These are phyloP conservation scores for Vanessa tameamea DNA, from an alignment of 1,140 invertebrate species.

Conservation along the genomic window DNA sequence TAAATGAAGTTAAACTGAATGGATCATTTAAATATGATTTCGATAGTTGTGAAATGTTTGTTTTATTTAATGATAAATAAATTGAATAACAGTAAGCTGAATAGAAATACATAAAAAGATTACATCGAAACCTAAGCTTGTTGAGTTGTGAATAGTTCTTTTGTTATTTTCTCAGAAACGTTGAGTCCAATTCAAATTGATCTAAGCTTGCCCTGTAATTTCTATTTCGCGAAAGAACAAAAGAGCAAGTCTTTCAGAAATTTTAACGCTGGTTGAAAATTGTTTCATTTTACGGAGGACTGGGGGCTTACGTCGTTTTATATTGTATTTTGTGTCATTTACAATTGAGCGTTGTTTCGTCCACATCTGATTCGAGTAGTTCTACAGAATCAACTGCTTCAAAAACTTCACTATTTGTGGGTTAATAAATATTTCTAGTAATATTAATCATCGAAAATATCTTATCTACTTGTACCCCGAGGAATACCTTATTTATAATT, in stretches of 20 bases:
- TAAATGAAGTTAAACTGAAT: background rate
- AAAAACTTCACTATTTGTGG: background rate
- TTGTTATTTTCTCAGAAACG: slow-evolving; percentile 23
- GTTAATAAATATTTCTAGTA: background rate
- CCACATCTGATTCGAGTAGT: background rate
- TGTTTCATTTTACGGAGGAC: slow-evolving; percentile 21
- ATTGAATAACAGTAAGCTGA: too few relatives aligned
- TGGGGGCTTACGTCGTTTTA: background rate
- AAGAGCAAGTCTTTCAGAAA: slow-evolving; percentile 17
- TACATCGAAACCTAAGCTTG: background rate
- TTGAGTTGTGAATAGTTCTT: slow-evolving; percentile 20
- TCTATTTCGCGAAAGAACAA: slow-evolving; percentile 28
- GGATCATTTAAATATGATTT: too few relatives aligned
- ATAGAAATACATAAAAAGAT: too few relatives aligned
- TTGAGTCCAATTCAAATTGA: slow-evolving; percentile 34
- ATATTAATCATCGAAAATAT: slow-evolving; percentile 14
- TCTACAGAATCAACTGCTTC: background rate
- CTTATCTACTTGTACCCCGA: slow-evolving; percentile 17
- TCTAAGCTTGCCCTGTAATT: slow-evolving; percentile 31
- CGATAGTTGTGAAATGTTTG: too few relatives aligned
- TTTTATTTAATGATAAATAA: too few relatives aligned
- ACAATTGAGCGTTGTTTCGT: background rate
- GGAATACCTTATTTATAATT: slow-evolving; percentile 39
- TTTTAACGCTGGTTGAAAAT: slow-evolving; percentile 15
- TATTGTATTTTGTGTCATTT: background rate